phyloP scores from a whole-genome alignment of 2,797 vertebrate genomes.

The Hephaestus fuliginosus region DNA sequence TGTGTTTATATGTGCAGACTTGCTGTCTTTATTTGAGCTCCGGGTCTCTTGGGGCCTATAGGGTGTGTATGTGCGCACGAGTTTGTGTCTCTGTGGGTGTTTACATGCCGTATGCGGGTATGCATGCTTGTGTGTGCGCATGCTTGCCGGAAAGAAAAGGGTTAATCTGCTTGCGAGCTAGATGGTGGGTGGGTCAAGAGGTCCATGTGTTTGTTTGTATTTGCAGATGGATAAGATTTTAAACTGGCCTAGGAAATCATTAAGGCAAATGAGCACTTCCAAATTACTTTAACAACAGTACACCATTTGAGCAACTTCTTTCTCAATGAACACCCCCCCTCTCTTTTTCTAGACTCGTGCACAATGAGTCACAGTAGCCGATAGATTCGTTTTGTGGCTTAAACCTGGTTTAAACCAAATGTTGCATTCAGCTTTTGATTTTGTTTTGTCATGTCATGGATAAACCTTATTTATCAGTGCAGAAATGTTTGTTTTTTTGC shows the following conservation, averaged over 20 bases:
- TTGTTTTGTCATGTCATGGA: slow-evolving; percentile 11
- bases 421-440: slow-evolving; percentile 4
- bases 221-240: slow-evolving; percentile 74
- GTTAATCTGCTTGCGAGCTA: slow-evolving; percentile 55
- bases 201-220: slow-evolving; percentile 72
- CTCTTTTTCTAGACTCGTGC: not conserved
- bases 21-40: slow-evolving; percentile 76
- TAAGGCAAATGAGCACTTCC: slow-evolving; percentile 60
- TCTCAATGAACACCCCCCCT: slow-evolving; percentile 54
- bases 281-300: slow-evolving; percentile 54
- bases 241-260: slow-evolving; percentile 73
- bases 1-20: slow-evolving; percentile 74
- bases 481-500: slow-evolving; percentile 7
- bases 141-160: slow-evolving; percentile 27
- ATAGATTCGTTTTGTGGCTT: slow-evolving; percentile 18
- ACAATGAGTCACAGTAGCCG: slow-evolving; percentile 34
- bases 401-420: slow-evolving; percentile 27
- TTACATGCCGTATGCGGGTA: slow-evolving; percentile 31
- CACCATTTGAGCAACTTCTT: slow-evolving; percentile 51
- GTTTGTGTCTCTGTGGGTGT: slow-evolving; percentile 44
- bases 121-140: not conserved
- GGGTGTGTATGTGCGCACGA: slow-evolving; percentile 46
- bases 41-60: slow-evolving; percentile 61
- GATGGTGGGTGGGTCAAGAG: slow-evolving; percentile 59
- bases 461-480: not conserved